phyloP scores from a whole-genome alignment of 2,113 vertebrate genomes.

The Hemibagrus wyckioides region DNA sequence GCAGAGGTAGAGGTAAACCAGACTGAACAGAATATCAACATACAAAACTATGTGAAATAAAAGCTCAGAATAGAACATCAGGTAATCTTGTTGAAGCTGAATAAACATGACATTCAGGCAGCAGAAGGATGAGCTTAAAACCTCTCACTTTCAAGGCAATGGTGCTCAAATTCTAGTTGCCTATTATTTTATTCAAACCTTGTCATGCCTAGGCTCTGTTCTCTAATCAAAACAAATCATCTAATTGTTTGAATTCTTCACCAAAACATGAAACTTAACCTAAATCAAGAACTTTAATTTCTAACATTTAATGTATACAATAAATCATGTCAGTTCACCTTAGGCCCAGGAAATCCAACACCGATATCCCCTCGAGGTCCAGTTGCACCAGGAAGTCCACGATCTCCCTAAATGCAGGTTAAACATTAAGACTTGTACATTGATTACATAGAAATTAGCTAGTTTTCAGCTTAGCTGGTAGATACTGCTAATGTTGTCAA shows the following conservation, averaged over 20 bases:
- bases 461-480: neutral
- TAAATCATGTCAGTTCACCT: constrained; percentile 69
- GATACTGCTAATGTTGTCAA: neutral
- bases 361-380: constrained; percentile 77
- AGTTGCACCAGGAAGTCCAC: constrained; percentile 73
- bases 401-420: constrained; percentile 65
- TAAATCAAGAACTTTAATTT: neutral
- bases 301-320: neutral
- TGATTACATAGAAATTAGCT: neutral
- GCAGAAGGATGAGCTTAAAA: neutral
- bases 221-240: neutral
- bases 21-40: no score
- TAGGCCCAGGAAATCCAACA: constrained; percentile 83
- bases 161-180: neutral
- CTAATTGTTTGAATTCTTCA: neutral
- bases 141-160: neutral
- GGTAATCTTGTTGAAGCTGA: no score
- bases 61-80: no score
- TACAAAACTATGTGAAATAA: no score
- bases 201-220: neutral
- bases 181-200: no score
- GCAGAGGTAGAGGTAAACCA: neutral
- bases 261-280: neutral
- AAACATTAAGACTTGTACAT: neutral
- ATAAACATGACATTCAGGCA: neutral